Base-by-base conservation (phyloP, 2,888 invertebrate species). In the Leptinotarsa juncta region DNA sequence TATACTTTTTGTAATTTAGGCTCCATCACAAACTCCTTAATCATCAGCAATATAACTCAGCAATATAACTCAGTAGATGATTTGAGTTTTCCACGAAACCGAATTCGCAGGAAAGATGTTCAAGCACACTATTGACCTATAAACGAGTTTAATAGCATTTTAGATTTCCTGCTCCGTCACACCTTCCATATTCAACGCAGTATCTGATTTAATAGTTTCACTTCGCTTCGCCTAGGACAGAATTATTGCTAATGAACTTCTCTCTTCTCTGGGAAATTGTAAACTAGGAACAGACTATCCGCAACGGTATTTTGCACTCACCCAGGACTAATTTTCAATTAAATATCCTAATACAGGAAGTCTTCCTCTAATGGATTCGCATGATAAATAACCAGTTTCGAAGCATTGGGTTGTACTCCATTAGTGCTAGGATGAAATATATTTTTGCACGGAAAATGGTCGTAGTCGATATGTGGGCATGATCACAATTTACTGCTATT, bases 321-420 rank as follows among this genome's bases (percentile, higher is more conserved):
- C 57, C 53, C 49, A 69, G 69, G 69, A 42, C 69, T 69, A 57
- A 69, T 48, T 69, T 69, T 69, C 69, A 69, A 69, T 69, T 69
- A 57, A 69, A 69, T 60, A 48, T 16, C 15, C 69, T 69, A 57
- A 42, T 48, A 57, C 69, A 69, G 69, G 69, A 69, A 69, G 69
- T 57, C 53, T 20, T 57, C 23, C 15, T 16, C 23, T 69, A 48
- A 57, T 48, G 60, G 57, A 15, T 57, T 50, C 14, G 69, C 57
- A 48, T 57, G 57, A 69, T 69, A 23, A 69, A 69, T 69, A 16
- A n/a, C n/a, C n/a, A 57, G 32, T 62, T 57, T 48, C 23, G 20
- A 18, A 18, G 18, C 12, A 57, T 57, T 32, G 69, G 57, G 26
- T 48, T 48, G 55, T 23, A 69, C 48, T 62, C 42, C 62, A 62